These are phyloP conservation scores for Prunella strophiata DNA, from an alignment of 2,797 vertebrate species.

Conservation along the genomic window DNA sequence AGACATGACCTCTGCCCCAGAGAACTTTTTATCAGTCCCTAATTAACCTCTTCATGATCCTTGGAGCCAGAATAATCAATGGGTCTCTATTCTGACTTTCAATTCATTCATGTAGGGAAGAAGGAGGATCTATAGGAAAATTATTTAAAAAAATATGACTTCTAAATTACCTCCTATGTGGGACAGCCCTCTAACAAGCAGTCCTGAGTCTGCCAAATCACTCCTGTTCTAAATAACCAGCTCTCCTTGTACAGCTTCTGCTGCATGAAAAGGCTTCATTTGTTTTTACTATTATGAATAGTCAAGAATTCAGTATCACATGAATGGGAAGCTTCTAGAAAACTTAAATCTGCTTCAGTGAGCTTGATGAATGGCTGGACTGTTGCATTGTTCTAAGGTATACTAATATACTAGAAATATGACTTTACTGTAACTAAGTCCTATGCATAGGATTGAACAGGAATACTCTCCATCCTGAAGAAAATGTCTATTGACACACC, in stretches of 20 bases:
- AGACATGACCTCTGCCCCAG: background rate
- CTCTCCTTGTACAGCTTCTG: background rate
- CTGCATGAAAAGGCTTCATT: conserved; percentile 36
- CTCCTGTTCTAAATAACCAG: conserved; percentile 20
- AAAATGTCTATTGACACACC: background rate
- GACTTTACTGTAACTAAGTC: background rate
- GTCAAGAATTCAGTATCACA: conserved; percentile 12
- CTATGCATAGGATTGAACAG: background rate
- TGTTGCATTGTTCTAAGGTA: background rate
- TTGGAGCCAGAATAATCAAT: conserved; percentile 41
- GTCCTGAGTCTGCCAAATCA: conserved; percentile 1
- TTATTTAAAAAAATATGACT: background rate
- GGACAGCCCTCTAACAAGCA: conserved; percentile 14
- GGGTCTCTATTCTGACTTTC: conserved; percentile 34
- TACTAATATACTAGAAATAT: conserved; percentile 1
- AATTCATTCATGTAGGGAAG: conserved; percentile 3
- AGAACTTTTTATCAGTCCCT: conserved; percentile 56
- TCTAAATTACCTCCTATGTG: conserved; percentile 12
- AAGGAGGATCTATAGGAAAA: conserved; percentile 1
- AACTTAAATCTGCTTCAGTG: conserved; percentile 3
- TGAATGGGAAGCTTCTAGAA: conserved; percentile 59
- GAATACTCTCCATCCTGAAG: background rate
- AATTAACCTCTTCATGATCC: conserved; percentile 59
- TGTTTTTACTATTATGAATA: conserved; percentile 22
- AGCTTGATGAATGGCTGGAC: conserved; percentile 1